These are phyloP conservation scores for Fundulus diaphanus DNA, from an alignment of 2,797 vertebrate genomes.

Conservation along the genomic window DNA sequence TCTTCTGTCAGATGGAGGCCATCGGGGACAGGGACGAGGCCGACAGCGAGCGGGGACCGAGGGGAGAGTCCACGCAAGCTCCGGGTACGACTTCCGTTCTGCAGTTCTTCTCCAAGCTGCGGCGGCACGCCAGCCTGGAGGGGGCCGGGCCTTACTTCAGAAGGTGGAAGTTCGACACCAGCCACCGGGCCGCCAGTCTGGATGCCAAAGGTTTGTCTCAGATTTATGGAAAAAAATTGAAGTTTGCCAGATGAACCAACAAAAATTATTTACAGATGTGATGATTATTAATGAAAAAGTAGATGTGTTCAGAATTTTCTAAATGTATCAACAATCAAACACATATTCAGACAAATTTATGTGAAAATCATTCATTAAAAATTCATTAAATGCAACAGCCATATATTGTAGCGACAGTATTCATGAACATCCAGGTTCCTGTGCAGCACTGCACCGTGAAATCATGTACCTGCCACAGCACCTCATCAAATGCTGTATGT, in stretches of 20 bases:
- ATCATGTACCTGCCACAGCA: not conserved
- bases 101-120: constrained; percentile 91
- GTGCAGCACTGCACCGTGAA: not conserved
- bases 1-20: constrained; percentile 75
- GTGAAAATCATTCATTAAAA: not conserved
- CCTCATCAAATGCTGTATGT: not conserved
- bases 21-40: constrained; percentile 58
- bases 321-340: not conserved
- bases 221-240: not conserved
- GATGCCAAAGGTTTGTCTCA: constrained; percentile 90
- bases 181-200: constrained; percentile 91
- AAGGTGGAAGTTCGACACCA: constrained; percentile 93
- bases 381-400: not conserved
- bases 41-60: constrained; percentile 48
- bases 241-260: not conserved
- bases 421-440: not conserved
- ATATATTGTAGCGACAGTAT: not conserved
- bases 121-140: constrained; percentile 93
- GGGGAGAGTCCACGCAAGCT: constrained; percentile 56
- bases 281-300: no score
- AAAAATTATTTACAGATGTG: not conserved
- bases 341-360: not conserved
- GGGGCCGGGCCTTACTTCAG: constrained; percentile 93
- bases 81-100: constrained; percentile 83
- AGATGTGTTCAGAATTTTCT: no score